Conservation (phyloP, 2,888 invertebrate genomes). For the Andrena flavipes region DNA sequence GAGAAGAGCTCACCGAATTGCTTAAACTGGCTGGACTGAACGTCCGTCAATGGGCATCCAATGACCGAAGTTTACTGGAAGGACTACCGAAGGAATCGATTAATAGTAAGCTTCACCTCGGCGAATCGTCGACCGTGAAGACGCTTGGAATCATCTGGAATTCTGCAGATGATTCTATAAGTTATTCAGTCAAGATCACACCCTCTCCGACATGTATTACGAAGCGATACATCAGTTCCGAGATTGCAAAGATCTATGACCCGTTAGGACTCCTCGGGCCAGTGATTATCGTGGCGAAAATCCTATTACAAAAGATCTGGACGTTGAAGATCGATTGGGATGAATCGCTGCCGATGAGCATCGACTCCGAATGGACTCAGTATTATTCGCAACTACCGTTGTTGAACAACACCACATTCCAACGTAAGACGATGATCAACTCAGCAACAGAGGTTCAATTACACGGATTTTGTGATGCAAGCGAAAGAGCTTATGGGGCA, state of each 20-base stretch:
- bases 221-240: background rate
- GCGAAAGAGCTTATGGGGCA: background rate
- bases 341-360: background rate
- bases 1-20: background rate
- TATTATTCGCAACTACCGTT: background rate
- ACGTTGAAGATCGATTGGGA: background rate
- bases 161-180: no score
- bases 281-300: background rate
- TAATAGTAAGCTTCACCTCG: background rate
- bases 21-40: background rate
- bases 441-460: background rate
- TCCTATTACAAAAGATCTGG: background rate
- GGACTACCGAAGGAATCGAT: background rate
- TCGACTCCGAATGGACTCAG: background rate
- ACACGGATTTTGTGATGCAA: background rate
- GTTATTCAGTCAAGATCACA: background rate
- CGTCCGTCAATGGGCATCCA: slow-evolving; percentile 11
- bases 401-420: background rate
- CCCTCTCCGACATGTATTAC: background rate
- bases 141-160: background rate
- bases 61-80: background rate
- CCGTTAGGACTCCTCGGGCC: background rate
- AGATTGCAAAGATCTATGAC: slow-evolving; percentile 2
- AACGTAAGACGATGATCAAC: background rate
- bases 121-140: background rate